Base-by-base conservation (phyloP, 2,113 vertebrate species). In the Oplegnathus fasciatus region DNA sequence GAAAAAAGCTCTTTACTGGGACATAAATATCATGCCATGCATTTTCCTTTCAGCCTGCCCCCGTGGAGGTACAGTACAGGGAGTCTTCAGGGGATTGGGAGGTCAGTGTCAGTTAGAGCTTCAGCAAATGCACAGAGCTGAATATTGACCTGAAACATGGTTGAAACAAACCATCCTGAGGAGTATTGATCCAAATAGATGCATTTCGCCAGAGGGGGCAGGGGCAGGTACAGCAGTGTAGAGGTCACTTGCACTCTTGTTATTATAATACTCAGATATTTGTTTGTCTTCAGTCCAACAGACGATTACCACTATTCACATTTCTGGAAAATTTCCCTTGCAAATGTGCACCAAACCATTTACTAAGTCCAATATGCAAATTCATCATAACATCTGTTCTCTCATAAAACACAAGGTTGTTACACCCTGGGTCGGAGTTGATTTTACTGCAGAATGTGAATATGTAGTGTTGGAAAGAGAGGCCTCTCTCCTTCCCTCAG, bases 21-120 rank as follows among this genome's bases (percentile, higher is more conserved):
- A 84, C 52, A 81, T 78, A 87, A 89, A 90, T 85, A 90, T 85
- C 79, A 78, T 73, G 37, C 65, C 18, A 54, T 50, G 75, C 74
- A 44, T 71, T 86, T 76, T 22, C 40, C 60, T 6, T 26, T 32
- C 65, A 79, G 75, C 60, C 15, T 68, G n/a, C 22, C 77, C 22
- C 32, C 2, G 5, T 62, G 46, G 32, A 74, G 57, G 61, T 20
- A 26, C 48, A n/a, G 61, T 20, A 26, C 48, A n/a, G 55, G n/a
- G 22, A 58, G 65, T 55, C 81, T 70, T 50, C 6, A 1, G 60
- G 68, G 58, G 66, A 64, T 40, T 42, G 11, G 54, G 69, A 54
- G 60, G 64, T 76, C 40, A 52, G 26, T 78, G 60, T 58, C 64
- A 1, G 50, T 60, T 37, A 67, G 75, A 76, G 46, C 60, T 28